These are phyloP conservation scores for Rhea americana DNA, from an alignment of 2,113 vertebrate genomes.

Conservation along the genomic window DNA sequence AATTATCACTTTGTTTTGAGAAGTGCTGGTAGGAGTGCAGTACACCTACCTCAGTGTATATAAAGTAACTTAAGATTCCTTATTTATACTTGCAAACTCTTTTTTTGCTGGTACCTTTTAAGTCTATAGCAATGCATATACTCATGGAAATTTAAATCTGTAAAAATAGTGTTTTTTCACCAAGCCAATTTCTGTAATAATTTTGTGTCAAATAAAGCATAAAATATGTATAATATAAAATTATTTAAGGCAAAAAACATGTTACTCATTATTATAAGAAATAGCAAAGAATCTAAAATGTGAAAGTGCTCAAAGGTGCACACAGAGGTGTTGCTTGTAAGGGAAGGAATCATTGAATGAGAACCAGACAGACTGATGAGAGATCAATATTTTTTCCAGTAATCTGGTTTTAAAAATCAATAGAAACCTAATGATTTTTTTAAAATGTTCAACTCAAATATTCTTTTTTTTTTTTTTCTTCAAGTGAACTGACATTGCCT, in stretches of 20 bases:
- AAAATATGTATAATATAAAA: not conserved
- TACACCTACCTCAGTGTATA: not conserved
- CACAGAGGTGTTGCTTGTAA: not conserved
- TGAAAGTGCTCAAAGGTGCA: not conserved
- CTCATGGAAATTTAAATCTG: not conserved
- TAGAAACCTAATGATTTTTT: not conserved
- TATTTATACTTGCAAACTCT: not conserved
- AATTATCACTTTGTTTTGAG: not conserved
- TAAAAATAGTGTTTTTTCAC: not conserved
- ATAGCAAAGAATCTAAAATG: not conserved
- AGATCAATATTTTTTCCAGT: constrained; percentile 37
- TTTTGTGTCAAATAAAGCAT: not conserved
- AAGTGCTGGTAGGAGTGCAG: not conserved
- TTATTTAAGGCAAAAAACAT: not conserved
- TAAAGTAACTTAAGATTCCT: not conserved
- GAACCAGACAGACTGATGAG: constrained; percentile 19
- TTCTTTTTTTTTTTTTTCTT: not conserved
- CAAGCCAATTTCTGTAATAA: not conserved
- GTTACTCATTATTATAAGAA: not conserved
- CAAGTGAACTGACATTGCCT: not conserved
- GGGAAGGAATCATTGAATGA: constrained; percentile 10
- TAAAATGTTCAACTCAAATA: not conserved
- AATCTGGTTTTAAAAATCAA: constrained; percentile 53
- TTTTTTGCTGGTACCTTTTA: not conserved
- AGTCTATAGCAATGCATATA: not conserved